Conservation (phyloP, 2,888 invertebrate genomes). For the Perdita meconis region DNA sequence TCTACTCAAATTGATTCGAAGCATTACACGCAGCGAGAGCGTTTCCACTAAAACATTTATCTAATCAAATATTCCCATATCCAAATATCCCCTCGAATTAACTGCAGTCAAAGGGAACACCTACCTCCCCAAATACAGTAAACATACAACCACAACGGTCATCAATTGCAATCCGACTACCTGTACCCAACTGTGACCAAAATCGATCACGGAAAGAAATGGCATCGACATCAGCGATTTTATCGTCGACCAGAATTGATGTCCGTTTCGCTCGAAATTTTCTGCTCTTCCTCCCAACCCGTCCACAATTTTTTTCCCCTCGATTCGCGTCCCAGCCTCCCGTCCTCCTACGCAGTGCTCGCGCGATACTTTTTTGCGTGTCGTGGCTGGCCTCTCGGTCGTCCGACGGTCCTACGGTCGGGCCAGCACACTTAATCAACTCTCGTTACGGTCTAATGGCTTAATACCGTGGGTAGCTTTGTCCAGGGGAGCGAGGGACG, state of each 20-base stretch:
- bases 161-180: too few relatives aligned
- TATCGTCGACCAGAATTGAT: neutral
- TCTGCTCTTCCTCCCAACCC: neutral
- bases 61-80: too few relatives aligned
- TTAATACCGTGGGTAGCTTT: slow-evolving; percentile 77
- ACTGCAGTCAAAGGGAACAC: too few relatives aligned
- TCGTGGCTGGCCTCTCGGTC: slow-evolving; percentile 48
- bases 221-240: slow-evolving; percentile 16
- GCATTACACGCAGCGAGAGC: too few relatives aligned
- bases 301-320: neutral
- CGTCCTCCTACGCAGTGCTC: slow-evolving; percentile 10
- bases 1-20: too few relatives aligned
- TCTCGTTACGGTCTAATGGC: slow-evolving; percentile 76
- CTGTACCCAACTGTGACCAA: neutral
- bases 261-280: slow-evolving; percentile 11
- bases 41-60: too few relatives aligned
- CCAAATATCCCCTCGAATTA: too few relatives aligned
- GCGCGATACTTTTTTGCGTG: slow-evolving; percentile 38
- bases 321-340: slow-evolving; percentile 7
- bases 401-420: slow-evolving; percentile 38
- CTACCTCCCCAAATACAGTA: too few relatives aligned
- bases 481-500: slow-evolving; percentile 58
- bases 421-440: slow-evolving; percentile 75
- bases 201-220: slow-evolving; percentile 19
- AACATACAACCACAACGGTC: too few relatives aligned